Percentiles rank a stretch among this genome's conserved stretches.
Evolutionary conservation across 2,888 invertebrate species (phyloP).

Genomic region (Hyles lineata): DNA sequence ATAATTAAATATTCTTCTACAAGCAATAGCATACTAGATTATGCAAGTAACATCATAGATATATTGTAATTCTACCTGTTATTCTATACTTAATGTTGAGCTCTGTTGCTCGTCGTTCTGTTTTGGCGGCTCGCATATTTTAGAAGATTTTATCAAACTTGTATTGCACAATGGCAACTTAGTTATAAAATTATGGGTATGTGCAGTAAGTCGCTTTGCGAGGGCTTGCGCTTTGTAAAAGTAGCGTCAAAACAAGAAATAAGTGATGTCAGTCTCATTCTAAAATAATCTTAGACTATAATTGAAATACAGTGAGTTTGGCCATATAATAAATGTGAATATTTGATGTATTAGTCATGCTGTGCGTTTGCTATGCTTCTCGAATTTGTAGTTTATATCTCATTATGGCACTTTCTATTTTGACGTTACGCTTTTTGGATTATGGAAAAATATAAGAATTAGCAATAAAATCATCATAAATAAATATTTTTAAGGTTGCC

Average conservation of each 20-base stretch:
- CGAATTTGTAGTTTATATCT: background rate
- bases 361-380: background rate
- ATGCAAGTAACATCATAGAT: constrained; percentile 12
- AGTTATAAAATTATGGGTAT: background rate
- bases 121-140: background rate
- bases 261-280: background rate
- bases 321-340: too few species aligned
- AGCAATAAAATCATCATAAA: too few species aligned
- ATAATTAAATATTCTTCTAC: background rate
- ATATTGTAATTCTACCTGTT: constrained; percentile 1
- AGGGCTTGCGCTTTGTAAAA: background rate
- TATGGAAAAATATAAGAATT: background rate
- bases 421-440: background rate
- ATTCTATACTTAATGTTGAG: background rate
- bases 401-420: background rate
- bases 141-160: background rate
- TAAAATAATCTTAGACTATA: too few species aligned
- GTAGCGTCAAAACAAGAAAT: background rate
- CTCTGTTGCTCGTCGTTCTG: background rate
- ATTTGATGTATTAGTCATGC: background rate
- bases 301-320: too few species aligned
- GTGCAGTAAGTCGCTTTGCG: too few species aligned
- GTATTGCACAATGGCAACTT: background rate
- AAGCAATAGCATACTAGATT: constrained; percentile 6
- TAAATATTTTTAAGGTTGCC: too few species aligned